Percentiles rank a stretch among this genome's conserved stretches.
These are phyloP conservation scores for Agrotis clavis DNA, from an alignment of 2,888 invertebrate genomes.

Conservation along the genomic window DNA sequence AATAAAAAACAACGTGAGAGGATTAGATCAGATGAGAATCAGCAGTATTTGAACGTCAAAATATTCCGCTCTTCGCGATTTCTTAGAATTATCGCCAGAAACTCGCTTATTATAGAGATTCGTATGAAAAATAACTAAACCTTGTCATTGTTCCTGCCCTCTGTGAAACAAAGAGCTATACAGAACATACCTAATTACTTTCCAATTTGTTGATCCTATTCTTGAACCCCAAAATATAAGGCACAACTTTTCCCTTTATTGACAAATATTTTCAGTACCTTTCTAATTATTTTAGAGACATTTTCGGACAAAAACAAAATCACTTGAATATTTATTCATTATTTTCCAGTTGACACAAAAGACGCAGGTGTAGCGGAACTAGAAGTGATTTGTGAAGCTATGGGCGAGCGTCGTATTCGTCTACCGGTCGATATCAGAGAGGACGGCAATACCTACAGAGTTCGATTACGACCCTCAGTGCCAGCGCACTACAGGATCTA, in stretches of 20 bases:
- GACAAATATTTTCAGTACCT: background rate
- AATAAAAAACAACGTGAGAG: conserved; percentile 81
- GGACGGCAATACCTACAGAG: conserved; percentile 94
- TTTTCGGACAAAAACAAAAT: too few species aligned
- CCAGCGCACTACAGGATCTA: conserved; percentile 95
- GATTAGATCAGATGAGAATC: background rate
- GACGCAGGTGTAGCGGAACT: conserved; percentile 96
- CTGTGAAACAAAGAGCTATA: background rate
- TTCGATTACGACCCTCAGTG: conserved; percentile 96
- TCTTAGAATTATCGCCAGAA: too few species aligned
- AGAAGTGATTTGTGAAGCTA: conserved; percentile 96
- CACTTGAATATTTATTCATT: background rate
- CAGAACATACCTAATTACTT: too few species aligned
- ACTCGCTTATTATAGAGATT: too few species aligned
- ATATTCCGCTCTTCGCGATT: too few species aligned
- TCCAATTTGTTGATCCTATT: too few species aligned
- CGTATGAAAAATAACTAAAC: too few species aligned
- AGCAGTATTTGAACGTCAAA: background rate
- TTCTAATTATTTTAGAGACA: background rate
- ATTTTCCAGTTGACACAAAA: conserved; percentile 93
- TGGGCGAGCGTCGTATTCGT: conserved; percentile 93
- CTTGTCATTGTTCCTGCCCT: background rate
- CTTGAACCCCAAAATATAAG: too few species aligned
- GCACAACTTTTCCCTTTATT: too few species aligned
- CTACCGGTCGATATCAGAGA: conserved; percentile 95